Conservation (phyloP, 2,113 vertebrate species). For the Alosa alosa region DNA sequence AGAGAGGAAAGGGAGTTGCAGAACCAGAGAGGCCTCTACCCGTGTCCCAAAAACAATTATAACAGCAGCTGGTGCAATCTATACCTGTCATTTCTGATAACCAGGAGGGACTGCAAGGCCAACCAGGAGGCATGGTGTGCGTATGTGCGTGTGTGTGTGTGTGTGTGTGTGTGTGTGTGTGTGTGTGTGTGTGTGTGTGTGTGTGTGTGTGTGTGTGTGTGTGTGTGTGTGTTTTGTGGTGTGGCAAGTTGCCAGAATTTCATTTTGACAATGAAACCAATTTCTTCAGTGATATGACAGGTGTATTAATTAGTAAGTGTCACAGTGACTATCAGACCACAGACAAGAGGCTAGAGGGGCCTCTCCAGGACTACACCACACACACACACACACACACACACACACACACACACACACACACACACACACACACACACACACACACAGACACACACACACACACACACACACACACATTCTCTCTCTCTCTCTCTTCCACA, state of each 20-base stretch:
- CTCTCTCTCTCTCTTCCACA: too few relatives aligned
- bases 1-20: neutral
- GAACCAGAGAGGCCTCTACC: neutral
- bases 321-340: conserved; percentile 54
- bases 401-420: neutral
- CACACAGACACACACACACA: neutral
- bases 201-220: neutral
- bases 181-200: neutral
- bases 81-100: conserved; percentile 11
- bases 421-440: neutral
- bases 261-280: conserved; percentile 1
- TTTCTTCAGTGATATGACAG: conserved; percentile 40
- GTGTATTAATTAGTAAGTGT: conserved; percentile 70
- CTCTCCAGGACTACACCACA: neutral
- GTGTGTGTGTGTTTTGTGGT: neutral
- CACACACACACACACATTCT: too few relatives aligned
- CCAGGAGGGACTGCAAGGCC: neutral
- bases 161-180: neutral
- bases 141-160: conserved; percentile 8
- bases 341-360: neutral
- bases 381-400: too few relatives aligned
- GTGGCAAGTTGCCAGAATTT: neutral
- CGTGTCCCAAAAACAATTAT: neutral
- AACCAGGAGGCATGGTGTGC: neutral
- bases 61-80: conserved; percentile 19